phyloP scores from a whole-genome alignment of 2,888 invertebrate species.

The Himalopsyche japonica region DNA sequence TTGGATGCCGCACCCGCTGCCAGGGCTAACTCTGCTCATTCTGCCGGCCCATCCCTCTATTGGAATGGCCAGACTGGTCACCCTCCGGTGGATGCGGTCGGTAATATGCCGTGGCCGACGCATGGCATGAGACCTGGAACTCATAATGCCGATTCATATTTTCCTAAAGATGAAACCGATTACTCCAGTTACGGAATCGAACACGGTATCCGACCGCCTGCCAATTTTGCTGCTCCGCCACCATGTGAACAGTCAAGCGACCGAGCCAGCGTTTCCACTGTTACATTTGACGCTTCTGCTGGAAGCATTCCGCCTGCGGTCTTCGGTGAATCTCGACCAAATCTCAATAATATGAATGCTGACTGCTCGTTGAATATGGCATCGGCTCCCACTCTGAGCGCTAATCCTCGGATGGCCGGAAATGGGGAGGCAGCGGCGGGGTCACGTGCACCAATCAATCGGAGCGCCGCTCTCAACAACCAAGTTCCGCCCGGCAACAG shows the following conservation, averaged over 20 bases:
- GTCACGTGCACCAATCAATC: slow-evolving; percentile 39
- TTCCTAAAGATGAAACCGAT: slow-evolving; percentile 17
- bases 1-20: not conserved
- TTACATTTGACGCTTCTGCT: not conserved
- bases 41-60: slow-evolving; percentile 10
- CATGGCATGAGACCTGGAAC: slow-evolving; percentile 10
- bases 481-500: slow-evolving; percentile 89
- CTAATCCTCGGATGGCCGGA: slow-evolving; percentile 37
- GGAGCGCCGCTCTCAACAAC: slow-evolving; percentile 73
- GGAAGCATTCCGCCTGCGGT: slow-evolving; percentile 23
- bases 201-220: slow-evolving; percentile 35
- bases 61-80: slow-evolving; percentile 28
- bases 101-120: slow-evolving; percentile 26
- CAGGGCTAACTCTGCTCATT: slow-evolving; percentile 26
- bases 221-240: slow-evolving; percentile 42
- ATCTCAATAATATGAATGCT: slow-evolving; percentile 40
- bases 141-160: slow-evolving; percentile 2
- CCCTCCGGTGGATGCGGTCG: slow-evolving; percentile 22
- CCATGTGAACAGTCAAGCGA: slow-evolving; percentile 30
- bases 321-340: slow-evolving; percentile 29
- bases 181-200: slow-evolving; percentile 34
- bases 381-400: slow-evolving; percentile 15
- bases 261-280: slow-evolving; percentile 27
- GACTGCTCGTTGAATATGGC: slow-evolving; percentile 30
- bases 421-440: slow-evolving; percentile 6